Evolutionary conservation across 2,113 vertebrate species (phyloP).

Genomic region (Morone saxatilis): DNA sequence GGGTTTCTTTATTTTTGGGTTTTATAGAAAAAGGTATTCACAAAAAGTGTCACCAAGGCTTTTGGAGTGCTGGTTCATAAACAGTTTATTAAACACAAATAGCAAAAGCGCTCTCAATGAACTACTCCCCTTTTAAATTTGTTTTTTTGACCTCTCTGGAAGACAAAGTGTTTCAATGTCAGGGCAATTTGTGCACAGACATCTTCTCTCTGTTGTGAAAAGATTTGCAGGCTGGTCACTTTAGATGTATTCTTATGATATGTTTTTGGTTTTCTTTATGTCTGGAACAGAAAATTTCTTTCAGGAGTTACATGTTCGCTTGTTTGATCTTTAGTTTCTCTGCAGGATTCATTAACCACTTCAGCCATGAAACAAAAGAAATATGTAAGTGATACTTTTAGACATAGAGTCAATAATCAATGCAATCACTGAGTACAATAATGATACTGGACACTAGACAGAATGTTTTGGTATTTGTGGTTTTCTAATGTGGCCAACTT

Average conservation of each 20-base stretch:
- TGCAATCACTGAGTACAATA: background rate
- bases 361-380: background rate
- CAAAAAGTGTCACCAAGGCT: slow-evolving; percentile 9
- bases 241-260: background rate
- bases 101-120: background rate
- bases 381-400: background rate
- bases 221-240: slow-evolving; percentile 1
- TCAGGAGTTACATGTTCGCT: background rate
- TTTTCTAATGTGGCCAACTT: too few species aligned
- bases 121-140: slow-evolving; percentile 15
- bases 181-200: slow-evolving; percentile 19
- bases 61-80: slow-evolving; percentile 48
- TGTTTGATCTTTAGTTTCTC: slow-evolving; percentile 8
- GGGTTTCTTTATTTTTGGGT: slow-evolving; percentile 57
- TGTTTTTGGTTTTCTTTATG: background rate
- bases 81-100: slow-evolving; percentile 58
- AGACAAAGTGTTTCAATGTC: background rate
- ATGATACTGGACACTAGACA: background rate
- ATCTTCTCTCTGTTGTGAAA: slow-evolving; percentile 1
- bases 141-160: slow-evolving; percentile 25
- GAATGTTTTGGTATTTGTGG: too few species aligned
- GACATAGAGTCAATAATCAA: background rate
- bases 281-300: slow-evolving; percentile 2
- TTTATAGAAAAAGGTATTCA: slow-evolving; percentile 9
- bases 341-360: background rate